A percentile compares a stretch with the other conserved stretches of the same genome.
Conservation (phyloP, 2,797 vertebrate species). For the Ataeniobius toweri region DNA sequence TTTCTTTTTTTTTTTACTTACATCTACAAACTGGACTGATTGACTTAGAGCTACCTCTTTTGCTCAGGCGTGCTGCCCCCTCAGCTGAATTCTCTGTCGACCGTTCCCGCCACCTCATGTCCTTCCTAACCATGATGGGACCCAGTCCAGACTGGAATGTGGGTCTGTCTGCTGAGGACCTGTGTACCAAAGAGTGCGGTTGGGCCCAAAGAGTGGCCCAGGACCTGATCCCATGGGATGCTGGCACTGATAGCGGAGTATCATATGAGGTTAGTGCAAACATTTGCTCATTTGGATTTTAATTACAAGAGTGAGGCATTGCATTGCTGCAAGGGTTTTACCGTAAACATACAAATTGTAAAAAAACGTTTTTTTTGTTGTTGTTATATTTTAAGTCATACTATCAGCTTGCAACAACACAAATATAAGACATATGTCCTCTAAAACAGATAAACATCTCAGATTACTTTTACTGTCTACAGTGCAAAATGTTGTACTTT, state of each 20-base stretch:
- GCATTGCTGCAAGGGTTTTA: not conserved
- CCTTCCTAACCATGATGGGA: constrained; percentile 96
- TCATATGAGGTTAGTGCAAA: constrained; percentile 88
- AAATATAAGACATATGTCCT: not conserved
- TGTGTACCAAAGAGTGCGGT: constrained; percentile 98
- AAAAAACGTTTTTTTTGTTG: not conserved
- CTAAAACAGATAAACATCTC: not conserved
- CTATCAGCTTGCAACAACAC: not conserved
- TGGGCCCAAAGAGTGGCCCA: constrained; percentile 94
- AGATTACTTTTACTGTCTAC: not conserved
- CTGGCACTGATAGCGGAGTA: constrained; percentile 95
- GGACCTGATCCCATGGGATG: constrained; percentile 98
- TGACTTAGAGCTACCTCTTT: constrained; percentile 19
- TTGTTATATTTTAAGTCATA: not conserved
- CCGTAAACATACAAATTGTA: not conserved
- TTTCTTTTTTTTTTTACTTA: not conserved
- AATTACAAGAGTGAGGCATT: not conserved
- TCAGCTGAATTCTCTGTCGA: constrained; percentile 99
- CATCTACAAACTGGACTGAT: constrained; percentile 1
- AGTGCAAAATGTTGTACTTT: not conserved
- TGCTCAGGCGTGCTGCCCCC: constrained; percentile 90
- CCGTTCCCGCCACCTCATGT: constrained; percentile 93
- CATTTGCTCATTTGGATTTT: not conserved
- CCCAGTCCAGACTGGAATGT: constrained; percentile 98
- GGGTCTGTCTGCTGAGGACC: constrained; percentile 93